Evolutionary conservation across 1,140 invertebrate genomes (phyloP), one percentile per base, ranked within the genome.

Genomic region (Heliconius himera): DNA sequence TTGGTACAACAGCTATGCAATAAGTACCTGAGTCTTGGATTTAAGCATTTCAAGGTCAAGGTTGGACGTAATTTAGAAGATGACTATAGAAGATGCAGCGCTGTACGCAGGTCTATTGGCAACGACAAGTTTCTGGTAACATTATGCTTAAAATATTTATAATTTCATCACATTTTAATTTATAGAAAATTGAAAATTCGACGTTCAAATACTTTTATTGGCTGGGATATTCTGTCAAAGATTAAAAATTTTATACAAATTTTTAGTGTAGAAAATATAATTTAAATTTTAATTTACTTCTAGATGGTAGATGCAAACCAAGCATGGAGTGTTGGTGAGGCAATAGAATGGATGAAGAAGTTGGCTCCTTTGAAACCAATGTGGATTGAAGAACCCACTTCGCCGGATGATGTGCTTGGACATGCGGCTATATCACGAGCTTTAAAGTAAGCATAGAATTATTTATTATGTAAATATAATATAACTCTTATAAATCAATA

Each of bases 371-470:
- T 97, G 84, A 97, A 97, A 81, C 96, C 97, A 9, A 90, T 96
- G 26, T 99, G 98, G 98, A 99, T 99, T 83, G 98, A 99, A 94
- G 98, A 99, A 88, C 98, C 98, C 8, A 99, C 98, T 0, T 98
- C 97, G 11, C 98, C 98, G 4, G 98, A 99, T 92, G 98, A 99
- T 90, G 94, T 98, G 11, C 91, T 98, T 5, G 98, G 98, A 8
- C 98, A 99, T 94, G 96, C 96, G 5, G 94, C 94, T 38, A 98
- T 99, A 78, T 94, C 95, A 0, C 89, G 95, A 78, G 95, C 95
- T 84, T 95, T 95, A 89, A 96, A 93, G 97, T 97, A 90, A 87
- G 82, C 76, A 20, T 11, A 2, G 9, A 26, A 4, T 22, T 60
- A 22, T n/a, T 60, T 60, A 46, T 46, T 46, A 16, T 46, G 13